Percentiles rank a stretch among this genome's conserved stretches.
Conservation (phyloP, 2,888 invertebrate genomes). For the Monochamus alternatus region DNA sequence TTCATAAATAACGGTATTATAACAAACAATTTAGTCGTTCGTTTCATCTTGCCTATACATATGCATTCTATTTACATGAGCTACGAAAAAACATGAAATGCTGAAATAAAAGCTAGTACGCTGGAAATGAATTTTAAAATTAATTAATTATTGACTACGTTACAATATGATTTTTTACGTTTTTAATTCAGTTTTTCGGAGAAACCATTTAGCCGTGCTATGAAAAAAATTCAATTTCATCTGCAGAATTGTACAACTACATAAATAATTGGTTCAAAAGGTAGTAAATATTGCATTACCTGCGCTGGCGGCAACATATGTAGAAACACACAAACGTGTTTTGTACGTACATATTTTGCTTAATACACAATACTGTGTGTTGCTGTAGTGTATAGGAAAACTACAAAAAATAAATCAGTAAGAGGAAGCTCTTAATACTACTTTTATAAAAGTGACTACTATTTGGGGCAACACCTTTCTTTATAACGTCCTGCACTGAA, state of each 20-base stretch:
- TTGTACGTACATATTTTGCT: no score
- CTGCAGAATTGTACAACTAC: conserved; percentile 62
- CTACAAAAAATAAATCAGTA: no score
- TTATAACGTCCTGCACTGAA: no score
- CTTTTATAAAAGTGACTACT: no score
- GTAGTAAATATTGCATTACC: conserved; percentile 55
- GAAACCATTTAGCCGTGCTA: conserved; percentile 54
- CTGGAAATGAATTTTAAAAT: conserved; percentile 54
- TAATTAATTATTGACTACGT: conserved; percentile 54
- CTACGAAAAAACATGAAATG: conserved; percentile 30
- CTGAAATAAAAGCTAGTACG: conserved; percentile 40
- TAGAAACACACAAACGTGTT: conserved; percentile 47
- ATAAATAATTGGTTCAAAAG: conserved; percentile 55
- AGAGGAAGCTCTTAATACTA: no score
- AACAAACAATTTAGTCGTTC: conserved; percentile 31
- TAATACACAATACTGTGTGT: no score
- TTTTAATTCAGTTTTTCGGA: conserved; percentile 50
- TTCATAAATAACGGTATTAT: conserved; percentile 29
- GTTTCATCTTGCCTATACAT: conserved; percentile 28
- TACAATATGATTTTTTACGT: conserved; percentile 20
- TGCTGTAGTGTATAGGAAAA: no score
- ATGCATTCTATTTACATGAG: conserved; percentile 32
- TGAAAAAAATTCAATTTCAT: conserved; percentile 64
- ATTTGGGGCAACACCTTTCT: no score
- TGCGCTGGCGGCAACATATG: conserved; percentile 53